These are phyloP conservation scores for Aphidius ervi DNA, from an alignment of 1,140 invertebrate genomes.

Conservation along the genomic window DNA sequence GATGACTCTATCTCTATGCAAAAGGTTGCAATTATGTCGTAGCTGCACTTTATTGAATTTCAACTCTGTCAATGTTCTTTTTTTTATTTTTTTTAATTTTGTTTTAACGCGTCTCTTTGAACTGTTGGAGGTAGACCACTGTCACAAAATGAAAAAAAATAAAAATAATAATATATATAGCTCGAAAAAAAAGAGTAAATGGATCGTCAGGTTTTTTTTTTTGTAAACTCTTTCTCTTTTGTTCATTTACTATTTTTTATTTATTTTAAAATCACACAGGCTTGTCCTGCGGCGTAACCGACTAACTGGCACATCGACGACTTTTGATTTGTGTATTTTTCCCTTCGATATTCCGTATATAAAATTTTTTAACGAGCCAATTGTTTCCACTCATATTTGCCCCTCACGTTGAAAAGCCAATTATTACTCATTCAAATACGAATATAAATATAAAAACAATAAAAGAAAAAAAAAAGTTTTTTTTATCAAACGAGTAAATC, in stretches of 20 bases:
- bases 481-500: slow-evolving; percentile 2
- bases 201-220: not conserved
- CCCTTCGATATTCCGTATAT: not conserved
- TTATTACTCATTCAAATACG: not conserved
- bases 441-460: no score
- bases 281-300: not conserved
- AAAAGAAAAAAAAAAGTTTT: not conserved
- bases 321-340: slow-evolving; percentile 2
- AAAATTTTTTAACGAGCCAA: slow-evolving; percentile 8
- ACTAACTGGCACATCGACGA: slow-evolving; percentile 10
- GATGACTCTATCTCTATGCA: not conserved
- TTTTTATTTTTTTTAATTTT: not conserved
- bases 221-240: no score
- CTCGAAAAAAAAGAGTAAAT: slow-evolving; percentile 9
- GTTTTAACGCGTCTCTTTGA: not conserved
- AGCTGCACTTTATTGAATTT: slow-evolving; percentile 16
- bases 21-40: slow-evolving; percentile 11
- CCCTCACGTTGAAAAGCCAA: no score
- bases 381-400: no score
- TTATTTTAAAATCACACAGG: no score
- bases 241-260: no score
- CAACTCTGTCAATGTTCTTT: slow-evolving; percentile 9
- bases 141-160: no score
- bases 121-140: no score
- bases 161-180: no score